Evolutionary conservation across 2,888 invertebrate species (phyloP), one percentile per base, ranked within the genome.

Genomic region (Pristionchus mayeri): DNA sequence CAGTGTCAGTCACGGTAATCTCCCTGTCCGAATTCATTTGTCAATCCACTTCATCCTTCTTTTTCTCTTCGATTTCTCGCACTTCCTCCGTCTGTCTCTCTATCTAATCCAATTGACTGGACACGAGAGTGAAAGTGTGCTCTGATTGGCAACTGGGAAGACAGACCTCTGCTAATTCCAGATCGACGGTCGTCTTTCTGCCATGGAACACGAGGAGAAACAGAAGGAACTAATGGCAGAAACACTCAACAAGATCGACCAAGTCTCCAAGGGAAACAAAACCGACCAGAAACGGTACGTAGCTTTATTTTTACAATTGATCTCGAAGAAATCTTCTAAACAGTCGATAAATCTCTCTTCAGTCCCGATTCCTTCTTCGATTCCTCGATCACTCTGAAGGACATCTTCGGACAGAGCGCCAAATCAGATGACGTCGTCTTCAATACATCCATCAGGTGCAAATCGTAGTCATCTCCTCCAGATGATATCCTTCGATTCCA

Each of bases 381-480:
- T n/a, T 82, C 81, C 16, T 40, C 40, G 9, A 82, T 82, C 60
- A 63, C 81, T n/a, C 48, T 82, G 24, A 60, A 63, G 63, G 81
- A 82, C n/a, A 82, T 82, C 48, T 82, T 63, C 63, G 81, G 81
- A 27, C 30, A 21, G 48, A 60, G 48, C n/a, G 60, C 81, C 11
- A 63, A 60, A 30, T 60, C 81, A 48, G 81, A 82, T 27, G 63
- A 63, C 11, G 63, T 82, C 30, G 81, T 82, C 27, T 82, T 82
- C 81, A 84, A 84, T 40, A 48, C 84, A 2, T 75, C 75, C 24
- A 84, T 84, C 75, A 84, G 84, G 84, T 84, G 34, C 11, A n/a
- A n/a, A n/a, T n/a, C n/a, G n/a, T n/a, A n/a, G n/a, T n/a, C n/a
- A n/a, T n/a, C n/a, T n/a, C n/a, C n/a, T n/a, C n/a, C n/a, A n/a